Base-by-base conservation (phyloP, 1,140 invertebrate species). In the Pseudomyrmex cubaensis region DNA sequence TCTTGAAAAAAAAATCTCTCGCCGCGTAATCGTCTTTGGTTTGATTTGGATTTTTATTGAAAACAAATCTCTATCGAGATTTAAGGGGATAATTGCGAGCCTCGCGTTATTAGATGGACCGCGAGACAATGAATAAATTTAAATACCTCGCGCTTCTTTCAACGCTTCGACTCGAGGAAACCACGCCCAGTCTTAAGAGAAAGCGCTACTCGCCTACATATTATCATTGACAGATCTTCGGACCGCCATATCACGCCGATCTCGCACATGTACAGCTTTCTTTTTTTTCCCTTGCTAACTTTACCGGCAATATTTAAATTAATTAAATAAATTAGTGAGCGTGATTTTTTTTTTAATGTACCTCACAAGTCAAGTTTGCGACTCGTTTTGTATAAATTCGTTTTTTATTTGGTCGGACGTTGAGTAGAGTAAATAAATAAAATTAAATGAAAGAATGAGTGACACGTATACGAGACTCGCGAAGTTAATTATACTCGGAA, bases 201-300 rank as follows among this genome's bases (percentile, higher is more conserved):
- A 87, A 87, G 84, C 83, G 74, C 50, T 15, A 64, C 25, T 67
- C 85, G 84, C 85, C 84, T 56, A 86, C 85, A 66, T 54, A 17
- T 20, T 22, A 56, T 66, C 35, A 64, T 48, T 54, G 48, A 67
- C 61, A 63, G 73, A 83, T 83, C 62, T 76, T 15, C 72, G 46
- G 15, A 69, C 57, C 15, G 35, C 15, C 22, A 1, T 44, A 73
- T 22, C n/a, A 20, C 8, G 5, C 1, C 12, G 59, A 12, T 44
- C 52, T 35, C 35, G 35, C 35, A 35, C 35, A 35, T 35, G 48
- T 25, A 69, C 2, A 46, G 4, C 9, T 57, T 48, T 15, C 44
- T 67, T 54, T 15, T 54, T 15, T 20, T 35, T 35, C 35, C n/a
- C 20, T 25, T 17, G 9, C 35, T 22, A 52, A 52, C 22, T 35